phyloP scores from a whole-genome alignment of 2,888 invertebrate genomes.

The Eupithecia vulgata region DNA sequence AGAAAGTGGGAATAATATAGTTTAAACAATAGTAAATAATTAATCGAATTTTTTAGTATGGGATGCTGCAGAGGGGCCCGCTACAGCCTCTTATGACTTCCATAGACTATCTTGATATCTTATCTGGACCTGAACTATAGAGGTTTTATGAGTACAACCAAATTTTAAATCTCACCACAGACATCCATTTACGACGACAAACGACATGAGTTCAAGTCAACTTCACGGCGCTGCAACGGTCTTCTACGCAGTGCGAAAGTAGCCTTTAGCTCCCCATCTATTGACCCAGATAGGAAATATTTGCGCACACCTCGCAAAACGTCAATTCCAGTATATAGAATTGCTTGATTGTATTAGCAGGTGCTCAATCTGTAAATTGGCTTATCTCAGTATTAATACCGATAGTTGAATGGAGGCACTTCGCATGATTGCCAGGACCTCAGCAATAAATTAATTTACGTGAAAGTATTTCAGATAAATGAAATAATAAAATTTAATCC shows the following conservation, averaged over 20 bases:
- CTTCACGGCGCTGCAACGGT: background rate
- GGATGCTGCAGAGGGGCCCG: too few species aligned
- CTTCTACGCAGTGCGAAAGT: constrained; percentile 11
- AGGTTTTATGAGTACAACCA: too few species aligned
- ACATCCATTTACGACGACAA: too few species aligned
- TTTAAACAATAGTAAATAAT: too few species aligned
- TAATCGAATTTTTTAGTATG: too few species aligned
- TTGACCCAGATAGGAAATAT: constrained; percentile 74
- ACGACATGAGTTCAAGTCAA: too few species aligned
- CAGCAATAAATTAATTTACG: constrained; percentile 30
- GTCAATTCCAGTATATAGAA: constrained; percentile 47
- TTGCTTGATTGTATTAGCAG: constrained; percentile 41
- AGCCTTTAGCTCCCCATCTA: constrained; percentile 6
- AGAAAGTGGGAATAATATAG: too few species aligned
- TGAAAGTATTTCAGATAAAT: constrained; percentile 15
- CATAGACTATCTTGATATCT: too few species aligned
- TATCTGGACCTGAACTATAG: too few species aligned
- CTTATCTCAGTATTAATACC: constrained; percentile 30
- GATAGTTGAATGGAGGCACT: constrained; percentile 33
- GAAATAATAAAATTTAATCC: constrained; percentile 25
- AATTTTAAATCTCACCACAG: too few species aligned
- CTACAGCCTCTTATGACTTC: too few species aligned
- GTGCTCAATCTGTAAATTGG: constrained; percentile 41
- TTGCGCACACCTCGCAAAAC: constrained; percentile 68
- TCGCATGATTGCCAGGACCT: constrained; percentile 38